Conservation (phyloP, 2,888 invertebrate genomes). For the Eugnorisma glareosa region DNA sequence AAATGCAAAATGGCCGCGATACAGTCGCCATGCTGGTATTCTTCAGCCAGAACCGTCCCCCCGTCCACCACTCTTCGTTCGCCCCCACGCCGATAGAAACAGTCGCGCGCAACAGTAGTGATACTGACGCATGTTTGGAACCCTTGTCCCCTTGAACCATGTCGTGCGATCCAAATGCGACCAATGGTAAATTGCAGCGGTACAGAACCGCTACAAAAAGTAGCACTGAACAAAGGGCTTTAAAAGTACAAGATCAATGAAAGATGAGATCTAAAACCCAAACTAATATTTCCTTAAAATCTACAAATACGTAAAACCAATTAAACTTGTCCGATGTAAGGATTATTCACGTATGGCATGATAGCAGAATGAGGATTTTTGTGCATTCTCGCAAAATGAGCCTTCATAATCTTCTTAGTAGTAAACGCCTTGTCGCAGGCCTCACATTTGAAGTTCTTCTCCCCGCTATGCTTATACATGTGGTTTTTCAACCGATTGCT, state of each 20-base stretch:
- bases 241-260: conserved; percentile 10
- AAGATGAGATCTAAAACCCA: conserved; percentile 8
- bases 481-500: conserved; percentile 88
- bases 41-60: too few species aligned
- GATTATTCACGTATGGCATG: conserved; percentile 73
- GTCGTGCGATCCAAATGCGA: neutral
- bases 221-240: too few species aligned
- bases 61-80: neutral
- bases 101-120: neutral
- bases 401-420: conserved; percentile 86
- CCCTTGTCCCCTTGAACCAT: too few species aligned
- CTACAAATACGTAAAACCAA: neutral
- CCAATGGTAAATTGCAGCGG: neutral
- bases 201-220: neutral
- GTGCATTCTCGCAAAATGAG: conserved; percentile 85
- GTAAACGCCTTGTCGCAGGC: conserved; percentile 86
- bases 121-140: neutral
- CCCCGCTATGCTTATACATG: conserved; percentile 88
- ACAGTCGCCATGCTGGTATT: too few species aligned
- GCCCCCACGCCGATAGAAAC: neutral
- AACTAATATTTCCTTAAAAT: neutral
- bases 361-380: conserved; percentile 71
- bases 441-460: conserved; percentile 87
- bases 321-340: conserved; percentile 72
- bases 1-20: neutral